phyloP scores from a whole-genome alignment of 2,888 invertebrate genomes.

The Clitarchus hookeri region DNA sequence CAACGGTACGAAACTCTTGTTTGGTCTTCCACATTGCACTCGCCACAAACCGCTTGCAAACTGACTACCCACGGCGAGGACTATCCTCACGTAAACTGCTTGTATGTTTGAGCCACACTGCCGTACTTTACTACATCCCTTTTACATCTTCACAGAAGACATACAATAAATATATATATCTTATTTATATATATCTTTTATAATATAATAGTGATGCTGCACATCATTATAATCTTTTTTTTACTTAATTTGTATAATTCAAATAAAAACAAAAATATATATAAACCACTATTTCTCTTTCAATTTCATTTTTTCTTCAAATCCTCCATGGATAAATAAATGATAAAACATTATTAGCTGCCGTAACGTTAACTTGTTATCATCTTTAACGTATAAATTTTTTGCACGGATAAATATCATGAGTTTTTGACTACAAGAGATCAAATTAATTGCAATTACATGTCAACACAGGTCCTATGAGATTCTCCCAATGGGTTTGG shows the following conservation, averaged over 20 bases:
- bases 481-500: not conserved
- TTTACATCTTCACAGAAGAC: constrained; percentile 59
- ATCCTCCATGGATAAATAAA: not conserved
- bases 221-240: constrained; percentile 32
- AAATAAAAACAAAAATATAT: constrained; percentile 26
- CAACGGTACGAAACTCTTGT: constrained; percentile 1
- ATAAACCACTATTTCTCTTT: constrained; percentile 15
- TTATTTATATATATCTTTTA: constrained; percentile 43
- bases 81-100: not conserved
- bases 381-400: not conserved
- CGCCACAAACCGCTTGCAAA: too few relatives aligned
- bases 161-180: constrained; percentile 59
- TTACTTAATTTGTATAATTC: not conserved
- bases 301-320: not conserved
- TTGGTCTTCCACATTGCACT: not conserved
- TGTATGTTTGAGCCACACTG: constrained; percentile 15
- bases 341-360: constrained; percentile 9
- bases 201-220: constrained; percentile 37
- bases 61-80: too few relatives aligned
- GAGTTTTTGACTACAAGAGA: not conserved
- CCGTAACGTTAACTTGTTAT: not conserved
- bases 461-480: not conserved
- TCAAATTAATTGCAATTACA: constrained; percentile 6
- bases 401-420: not conserved
- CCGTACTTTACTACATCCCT: constrained; percentile 41